Percentiles rank a stretch among this genome's conserved stretches.
Conservation (phyloP, 2,888 invertebrate species). For the Pyralis farinalis region DNA sequence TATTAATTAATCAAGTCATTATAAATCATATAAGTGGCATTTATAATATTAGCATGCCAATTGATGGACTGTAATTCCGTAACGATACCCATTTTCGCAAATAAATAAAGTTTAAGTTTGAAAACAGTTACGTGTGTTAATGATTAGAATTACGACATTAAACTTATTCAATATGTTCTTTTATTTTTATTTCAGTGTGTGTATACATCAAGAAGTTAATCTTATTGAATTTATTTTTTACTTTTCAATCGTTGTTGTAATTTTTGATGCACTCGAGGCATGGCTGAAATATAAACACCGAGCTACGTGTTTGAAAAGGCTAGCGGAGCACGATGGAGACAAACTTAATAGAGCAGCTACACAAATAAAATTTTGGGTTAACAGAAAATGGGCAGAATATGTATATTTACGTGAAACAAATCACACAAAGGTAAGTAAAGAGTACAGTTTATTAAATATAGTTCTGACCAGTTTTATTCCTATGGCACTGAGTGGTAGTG, state of each 20-base stretch:
- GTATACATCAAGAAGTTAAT: conserved; percentile 51
- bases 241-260: conserved; percentile 36
- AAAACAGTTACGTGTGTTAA: too few species aligned
- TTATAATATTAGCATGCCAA: too few species aligned
- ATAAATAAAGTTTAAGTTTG: too few species aligned
- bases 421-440: conserved; percentile 60
- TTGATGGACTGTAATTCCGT: too few species aligned
- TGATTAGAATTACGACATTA: too few species aligned
- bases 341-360: conserved; percentile 32
- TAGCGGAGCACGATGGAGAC: conserved; percentile 41
- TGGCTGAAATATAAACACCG: conserved; percentile 72
- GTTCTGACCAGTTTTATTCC: too few species aligned
- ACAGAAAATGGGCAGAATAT: conserved; percentile 45
- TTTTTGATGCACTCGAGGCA: conserved; percentile 60
- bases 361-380: conserved; percentile 37
- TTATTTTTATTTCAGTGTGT: conserved; percentile 44
- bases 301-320: conserved; percentile 54
- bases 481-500: too few species aligned
- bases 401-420: conserved; percentile 58
- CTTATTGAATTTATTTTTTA: conserved; percentile 50
- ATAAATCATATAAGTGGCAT: too few species aligned
- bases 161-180: too few species aligned
- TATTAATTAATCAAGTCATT: too few species aligned
- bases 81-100: too few species aligned
- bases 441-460: too few species aligned